A percentile compares a stretch with the other conserved stretches of the same genome.
These are phyloP conservation scores for Trichopria drosophilae DNA, from an alignment of 2,888 invertebrate species.

Conservation along the genomic window DNA sequence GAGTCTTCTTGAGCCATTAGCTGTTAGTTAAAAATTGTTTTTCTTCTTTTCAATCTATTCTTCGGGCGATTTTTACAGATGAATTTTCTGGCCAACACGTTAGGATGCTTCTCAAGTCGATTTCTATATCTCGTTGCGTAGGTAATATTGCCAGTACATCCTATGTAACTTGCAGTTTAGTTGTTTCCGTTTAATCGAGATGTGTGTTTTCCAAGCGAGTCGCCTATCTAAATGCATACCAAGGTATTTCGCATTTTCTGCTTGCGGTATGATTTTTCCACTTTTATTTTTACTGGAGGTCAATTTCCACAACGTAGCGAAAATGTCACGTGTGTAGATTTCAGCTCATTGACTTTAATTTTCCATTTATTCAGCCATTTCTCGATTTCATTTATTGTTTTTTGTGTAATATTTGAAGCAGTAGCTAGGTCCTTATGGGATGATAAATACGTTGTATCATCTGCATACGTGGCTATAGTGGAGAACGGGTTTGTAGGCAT, in stretches of 20 bases:
- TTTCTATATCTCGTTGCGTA: no score
- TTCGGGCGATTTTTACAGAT: no score
- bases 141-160: slow-evolving; percentile 19
- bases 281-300: neutral
- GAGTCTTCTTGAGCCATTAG: no score
- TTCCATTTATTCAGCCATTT: slow-evolving; percentile 27
- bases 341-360: slow-evolving; percentile 34
- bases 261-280: neutral
- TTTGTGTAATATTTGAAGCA: no score
- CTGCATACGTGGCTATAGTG: slow-evolving; percentile 28
- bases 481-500: slow-evolving; percentile 20
- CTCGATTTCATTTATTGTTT: no score
- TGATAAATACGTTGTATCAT: slow-evolving; percentile 28
- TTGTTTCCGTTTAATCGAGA: slow-evolving; percentile 3
- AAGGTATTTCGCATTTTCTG: slow-evolving; percentile 27
- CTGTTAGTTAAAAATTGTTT: no score
- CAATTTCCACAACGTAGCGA: slow-evolving; percentile 29
- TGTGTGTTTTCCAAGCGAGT: neutral
- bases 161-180: slow-evolving; percentile 2
- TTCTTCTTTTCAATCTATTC: no score
- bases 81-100: no score
- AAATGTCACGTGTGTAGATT: slow-evolving; percentile 35
- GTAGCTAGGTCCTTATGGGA: no score
- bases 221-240: slow-evolving; percentile 30
- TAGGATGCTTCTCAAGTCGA: no score